phyloP scores from a whole-genome alignment of 2,113 vertebrate genomes.

The Micromys minutus region DNA sequence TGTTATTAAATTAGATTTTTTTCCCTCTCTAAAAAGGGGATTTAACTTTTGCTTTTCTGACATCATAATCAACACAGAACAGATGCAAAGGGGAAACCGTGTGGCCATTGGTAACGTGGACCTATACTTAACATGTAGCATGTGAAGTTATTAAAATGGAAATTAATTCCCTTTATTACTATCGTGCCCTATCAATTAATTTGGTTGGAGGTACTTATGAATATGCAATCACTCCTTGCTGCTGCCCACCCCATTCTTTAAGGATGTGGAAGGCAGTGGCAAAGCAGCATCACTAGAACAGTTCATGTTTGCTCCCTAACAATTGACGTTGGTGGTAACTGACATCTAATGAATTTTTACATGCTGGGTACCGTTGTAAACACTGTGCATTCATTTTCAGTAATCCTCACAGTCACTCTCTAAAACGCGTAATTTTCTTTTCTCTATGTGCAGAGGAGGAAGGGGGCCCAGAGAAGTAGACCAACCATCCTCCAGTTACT shows the following conservation, averaged over 20 bases:
- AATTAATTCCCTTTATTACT: slow-evolving; percentile 85
- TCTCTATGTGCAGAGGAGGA: not conserved
- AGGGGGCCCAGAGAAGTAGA: not conserved
- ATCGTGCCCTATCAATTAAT: slow-evolving; percentile 85
- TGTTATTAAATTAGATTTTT: slow-evolving; percentile 78
- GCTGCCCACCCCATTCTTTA: slow-evolving; percentile 71
- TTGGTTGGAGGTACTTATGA: slow-evolving; percentile 84
- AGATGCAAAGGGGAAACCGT: slow-evolving; percentile 75
- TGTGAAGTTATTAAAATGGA: slow-evolving; percentile 81
- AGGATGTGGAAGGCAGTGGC: slow-evolving; percentile 35
- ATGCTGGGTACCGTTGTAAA: not conserved
- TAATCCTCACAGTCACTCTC: not conserved
- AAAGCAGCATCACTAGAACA: not conserved
- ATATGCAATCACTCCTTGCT: slow-evolving; percentile 82
- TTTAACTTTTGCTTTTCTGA: slow-evolving; percentile 79
- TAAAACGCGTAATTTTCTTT: not conserved
- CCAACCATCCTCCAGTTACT: not conserved
- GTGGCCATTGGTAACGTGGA: slow-evolving; percentile 64
- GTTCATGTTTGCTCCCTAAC: slow-evolving; percentile 34
- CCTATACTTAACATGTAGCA: slow-evolving; percentile 76
- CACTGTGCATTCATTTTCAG: not conserved
- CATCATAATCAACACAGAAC: slow-evolving; percentile 61
- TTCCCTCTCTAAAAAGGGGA: slow-evolving; percentile 58
- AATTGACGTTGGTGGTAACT: not conserved
- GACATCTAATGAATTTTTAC: not conserved